Evolutionary conservation across 2,888 invertebrate species (phyloP), one percentile per base, ranked within the genome.

Genomic region (Scaeva pyrastri): DNA sequence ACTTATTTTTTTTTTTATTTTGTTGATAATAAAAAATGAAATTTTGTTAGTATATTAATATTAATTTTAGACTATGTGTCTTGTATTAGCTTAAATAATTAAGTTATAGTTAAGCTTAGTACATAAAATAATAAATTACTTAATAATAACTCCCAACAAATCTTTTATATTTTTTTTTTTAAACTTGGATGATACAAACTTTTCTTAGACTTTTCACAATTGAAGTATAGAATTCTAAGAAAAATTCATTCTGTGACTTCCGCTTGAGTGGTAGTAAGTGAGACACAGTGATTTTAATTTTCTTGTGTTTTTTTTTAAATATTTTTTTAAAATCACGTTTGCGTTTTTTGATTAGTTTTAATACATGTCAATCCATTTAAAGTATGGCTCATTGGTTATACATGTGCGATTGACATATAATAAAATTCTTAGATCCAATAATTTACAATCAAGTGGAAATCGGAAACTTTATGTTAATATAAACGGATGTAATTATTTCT

Each of bases 11-110:
- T 23, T 75, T 19, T 52, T 39, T 66, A 66, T 64, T 80, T 52
- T 68, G 60, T 81, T 86, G 86, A 82, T 82, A 86, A 86, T 86
- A 86, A 86, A 86, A 86, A 86, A 86, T 77, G 82, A 82, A 82
- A 86, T 80, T 86, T 82, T 82, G 62, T 82, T 86, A 81, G 81
- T 82, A 82, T 58, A 71, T 76, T 74, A 70, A 81, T 82, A 62
- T 86, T 86, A 82, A 58, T 75, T 86, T 75, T 10, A 68, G 81
- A 86, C 77, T 86, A 73, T 86, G 50, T 86, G 77, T 74, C 48
- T 78, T 77, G 80, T 86, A 74, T 86, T 82, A 82, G 50, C 73
- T 86, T 74, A 80, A 74, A 23, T 86, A 66, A 77, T 74, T 74
- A 48, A 86, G 73, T 86, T 82, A 64, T 74, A 23, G 23, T 66